These are phyloP conservation scores for Halcyon senegalensis DNA, from an alignment of 2,113 vertebrate species.

Conservation along the genomic window DNA sequence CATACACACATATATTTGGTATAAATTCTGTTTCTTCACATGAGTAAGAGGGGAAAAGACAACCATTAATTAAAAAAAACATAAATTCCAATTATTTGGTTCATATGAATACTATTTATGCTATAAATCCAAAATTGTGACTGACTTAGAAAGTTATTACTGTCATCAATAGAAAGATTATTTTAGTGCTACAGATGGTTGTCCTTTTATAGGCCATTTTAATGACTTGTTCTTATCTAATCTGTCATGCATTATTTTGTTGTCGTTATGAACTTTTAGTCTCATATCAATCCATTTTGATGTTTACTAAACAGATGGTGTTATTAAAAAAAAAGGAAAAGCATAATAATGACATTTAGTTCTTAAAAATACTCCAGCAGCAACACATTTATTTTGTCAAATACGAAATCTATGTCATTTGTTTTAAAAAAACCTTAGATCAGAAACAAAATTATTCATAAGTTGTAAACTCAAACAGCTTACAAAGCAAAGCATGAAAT, in stretches of 20 bases:
- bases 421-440: slow-evolving; percentile 5
- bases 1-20: background rate
- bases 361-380: slow-evolving; percentile 41
- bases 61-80: slow-evolving; percentile 47
- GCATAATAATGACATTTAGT: slow-evolving; percentile 62
- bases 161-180: slow-evolving; percentile 67
- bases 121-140: slow-evolving; percentile 66
- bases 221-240: slow-evolving; percentile 78
- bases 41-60: background rate
- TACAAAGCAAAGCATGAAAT: slow-evolving; percentile 38
- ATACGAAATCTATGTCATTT: slow-evolving; percentile 40
- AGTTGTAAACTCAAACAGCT: slow-evolving; percentile 42
- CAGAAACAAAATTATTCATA: slow-evolving; percentile 3
- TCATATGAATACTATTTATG: slow-evolving; percentile 53
- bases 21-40: background rate
- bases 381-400: slow-evolving; percentile 48
- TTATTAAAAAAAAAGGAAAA: slow-evolving; percentile 45
- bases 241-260: slow-evolving; percentile 76
- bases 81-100: slow-evolving; percentile 42
- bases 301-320: slow-evolving; percentile 80
- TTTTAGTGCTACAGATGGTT: slow-evolving; percentile 75
- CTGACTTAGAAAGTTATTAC: slow-evolving; percentile 62
- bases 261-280: slow-evolving; percentile 74
- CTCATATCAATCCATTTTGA: slow-evolving; percentile 74
- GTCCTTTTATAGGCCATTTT: slow-evolving; percentile 76